These are phyloP conservation scores for Crossaster papposus DNA, from an alignment of 53 echinoderm and acorn worm genomes.

Conservation along the genomic window DNA sequence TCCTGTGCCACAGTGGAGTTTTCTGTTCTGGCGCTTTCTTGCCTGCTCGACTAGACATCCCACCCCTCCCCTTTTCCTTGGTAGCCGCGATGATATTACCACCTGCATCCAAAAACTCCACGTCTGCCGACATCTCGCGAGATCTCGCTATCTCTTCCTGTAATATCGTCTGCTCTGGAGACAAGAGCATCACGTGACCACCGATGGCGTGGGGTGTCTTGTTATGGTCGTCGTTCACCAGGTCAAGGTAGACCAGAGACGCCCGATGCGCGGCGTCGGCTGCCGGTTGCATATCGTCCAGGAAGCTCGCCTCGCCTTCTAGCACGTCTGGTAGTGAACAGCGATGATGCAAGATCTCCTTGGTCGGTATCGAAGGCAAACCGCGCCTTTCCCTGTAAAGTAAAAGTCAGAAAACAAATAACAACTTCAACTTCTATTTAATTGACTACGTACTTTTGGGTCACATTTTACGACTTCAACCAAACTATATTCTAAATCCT, in stretches of 20 bases:
- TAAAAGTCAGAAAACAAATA: neutral
- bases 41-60: neutral
- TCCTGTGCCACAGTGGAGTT: neutral
- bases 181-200: conserved; percentile 88
- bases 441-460: too few species aligned
- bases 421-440: neutral
- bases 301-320: conserved; percentile 85
- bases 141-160: conserved; percentile 56
- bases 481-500: too few species aligned
- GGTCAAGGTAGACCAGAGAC: conserved; percentile 76
- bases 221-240: conserved; percentile 69
- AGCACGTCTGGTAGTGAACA: conserved; percentile 76
- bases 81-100: neutral
- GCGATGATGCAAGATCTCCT: conserved; percentile 59
- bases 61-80: neutral
- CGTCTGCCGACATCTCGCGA: conserved; percentile 24
- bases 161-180: conserved; percentile 55
- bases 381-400: neutral
- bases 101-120: conserved; percentile 4
- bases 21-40: neutral
- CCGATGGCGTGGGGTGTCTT: conserved; percentile 76
- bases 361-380: conserved; percentile 30
- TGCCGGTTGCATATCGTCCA: conserved; percentile 79
- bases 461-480: too few species aligned
- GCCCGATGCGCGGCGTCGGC: conserved; percentile 68